Evolutionary conservation across 2,888 invertebrate species (phyloP), one percentile per base, ranked within the genome.

Genomic region (Eupeodes luniger): DNA sequence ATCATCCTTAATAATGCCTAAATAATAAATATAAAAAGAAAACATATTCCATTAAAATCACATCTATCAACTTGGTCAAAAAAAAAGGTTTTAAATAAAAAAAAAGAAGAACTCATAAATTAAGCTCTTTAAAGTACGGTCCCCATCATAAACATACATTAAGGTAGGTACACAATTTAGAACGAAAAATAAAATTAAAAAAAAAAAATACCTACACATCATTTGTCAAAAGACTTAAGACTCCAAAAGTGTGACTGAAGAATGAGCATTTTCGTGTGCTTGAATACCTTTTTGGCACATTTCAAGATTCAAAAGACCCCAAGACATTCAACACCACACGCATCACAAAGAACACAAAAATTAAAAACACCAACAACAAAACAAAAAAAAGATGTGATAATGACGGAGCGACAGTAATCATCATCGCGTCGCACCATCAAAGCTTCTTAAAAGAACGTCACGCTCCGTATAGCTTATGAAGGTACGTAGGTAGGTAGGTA

Each of bases 191-290:
- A 40, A 66, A 62, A 75, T 66, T 2, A 16, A 59, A 36, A 34
- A 59, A 34, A 36, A 36, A 3, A 47, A 47, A 10, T 11, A 47
- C 10, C 19, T 61, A 67, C 70, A 76, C 64, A 81, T 70, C 70
- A 85, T 81, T 85, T 81, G 70, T 85, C 76, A 81, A 81, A 80
- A 72, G 75, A 61, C 66, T 74, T 67, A 12, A 57, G n/a, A 27
- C 27, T 59, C 34, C 59, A 75, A 66, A 40, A 36, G 49, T 67
- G 36, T 66, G 57, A 57, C 40, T 53, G 59, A 2, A 11, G 44
- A 75, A 55, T 19, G 51, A 64, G 6, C 67, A 16, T 57, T 72
- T 53, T 70, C 64, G 81, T 76, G 85, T 72, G 53, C 75, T 70
- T 69, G 81, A 81, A 80, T 85, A 69, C 69, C 67, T 61, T 67